Base-by-base conservation (phyloP, 2,113 vertebrate genomes). In the Corythaixoides concolor region DNA sequence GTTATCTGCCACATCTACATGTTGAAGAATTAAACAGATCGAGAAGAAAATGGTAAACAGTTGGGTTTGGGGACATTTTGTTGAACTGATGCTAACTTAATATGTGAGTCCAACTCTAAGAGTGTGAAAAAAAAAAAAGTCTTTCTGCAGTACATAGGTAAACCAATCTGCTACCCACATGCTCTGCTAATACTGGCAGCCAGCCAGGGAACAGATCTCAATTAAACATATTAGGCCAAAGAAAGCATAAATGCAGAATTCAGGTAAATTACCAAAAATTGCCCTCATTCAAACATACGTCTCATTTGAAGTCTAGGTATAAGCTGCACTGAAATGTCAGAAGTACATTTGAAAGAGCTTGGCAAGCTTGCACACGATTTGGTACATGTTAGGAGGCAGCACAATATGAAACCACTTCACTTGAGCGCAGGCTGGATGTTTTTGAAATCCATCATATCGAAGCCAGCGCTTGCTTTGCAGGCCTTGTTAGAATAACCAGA, bases 401-500 rank as follows among this genome's bases (percentile, higher is more conserved):
- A 96, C 96, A 98, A 98, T 98, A 95, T 95, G 97, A 98, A 98
- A 97, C 97, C 97, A 97, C 97, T 98, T 98, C 97, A 98, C 89
- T 97, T 77, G 82, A 98, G 95, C 93, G 97, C 96, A 96, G 98
- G 96, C 98, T 98, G 97, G 70, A 89, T 98, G 96, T 96, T 97
- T 98, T 98, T 98, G 96, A 98, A 98, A 98, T 98, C 94, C 98
- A 97, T 98, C 97, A 89, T 95, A 98, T 97, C 41, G 45, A 98
- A 98, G 97, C 96, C 97, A 97, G 93, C 96, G 96, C 97, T 97
- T 97, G 97, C 97, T 98, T 97, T 97, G 93, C 93, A 97, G 92
- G 87, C 97, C 96, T 98, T 35, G 55, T 98, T 98, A 98, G 98
- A 98, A 98, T 98, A 99, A 98, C 98, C 92, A 95, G 98, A 98